A percentile compares a stretch with the other conserved stretches of the same genome.
Conservation (phyloP, 1,140 invertebrate genomes). For the Adoxophyes honmai region DNA sequence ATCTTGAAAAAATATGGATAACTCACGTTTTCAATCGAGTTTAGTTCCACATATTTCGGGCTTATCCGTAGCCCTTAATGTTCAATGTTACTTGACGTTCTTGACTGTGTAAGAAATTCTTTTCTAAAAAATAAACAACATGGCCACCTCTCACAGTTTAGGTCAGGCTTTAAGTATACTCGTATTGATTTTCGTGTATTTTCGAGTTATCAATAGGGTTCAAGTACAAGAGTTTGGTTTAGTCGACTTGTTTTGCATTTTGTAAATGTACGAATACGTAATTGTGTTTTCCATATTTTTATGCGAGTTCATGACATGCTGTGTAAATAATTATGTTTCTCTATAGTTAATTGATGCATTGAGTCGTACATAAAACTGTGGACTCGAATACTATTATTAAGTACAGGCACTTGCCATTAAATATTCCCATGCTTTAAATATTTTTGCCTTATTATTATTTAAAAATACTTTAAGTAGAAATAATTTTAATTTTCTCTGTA, state of each 20-base stretch:
- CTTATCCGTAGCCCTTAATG: no score
- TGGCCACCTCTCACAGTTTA: no score
- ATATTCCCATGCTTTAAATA: slow-evolving; percentile 31
- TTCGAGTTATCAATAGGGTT: no score
- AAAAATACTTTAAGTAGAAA: slow-evolving; percentile 16
- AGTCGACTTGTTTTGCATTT: not conserved
- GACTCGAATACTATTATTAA: slow-evolving; percentile 26
- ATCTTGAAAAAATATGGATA: no score
- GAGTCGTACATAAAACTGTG: slow-evolving; percentile 13
- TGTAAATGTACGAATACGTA: not conserved
- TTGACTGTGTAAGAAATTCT: no score
- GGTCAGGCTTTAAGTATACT: slow-evolving; percentile 30
- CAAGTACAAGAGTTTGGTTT: not conserved
- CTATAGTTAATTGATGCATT: slow-evolving; percentile 11
- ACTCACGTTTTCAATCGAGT: no score
- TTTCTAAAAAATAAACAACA: no score
- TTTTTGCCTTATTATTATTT: slow-evolving; percentile 24
- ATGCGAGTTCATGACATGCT: slow-evolving; percentile 26
- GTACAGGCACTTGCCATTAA: slow-evolving; percentile 23
- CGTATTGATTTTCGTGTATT: not conserved
- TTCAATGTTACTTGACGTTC: no score
- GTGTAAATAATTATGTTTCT: slow-evolving; percentile 23
- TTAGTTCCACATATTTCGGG: no score
- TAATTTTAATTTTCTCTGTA: not conserved
- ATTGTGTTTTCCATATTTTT: slow-evolving; percentile 12